Evolutionary conservation across 2,113 vertebrate genomes (phyloP).

Genomic region (Camelus bactrianus): DNA sequence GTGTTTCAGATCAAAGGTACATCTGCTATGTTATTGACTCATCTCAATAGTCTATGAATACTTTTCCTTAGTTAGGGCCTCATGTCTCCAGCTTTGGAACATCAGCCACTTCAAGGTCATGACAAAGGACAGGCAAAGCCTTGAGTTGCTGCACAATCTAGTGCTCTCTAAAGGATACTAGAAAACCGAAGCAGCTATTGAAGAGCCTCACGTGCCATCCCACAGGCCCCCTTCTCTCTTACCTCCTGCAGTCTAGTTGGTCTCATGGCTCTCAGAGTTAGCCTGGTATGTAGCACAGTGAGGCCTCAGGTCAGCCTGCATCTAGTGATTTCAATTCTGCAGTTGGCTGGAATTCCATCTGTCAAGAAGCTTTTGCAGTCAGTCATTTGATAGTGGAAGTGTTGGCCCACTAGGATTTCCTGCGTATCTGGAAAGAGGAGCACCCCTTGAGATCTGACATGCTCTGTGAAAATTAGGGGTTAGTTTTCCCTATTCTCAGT

Average conservation of each 20-base stretch:
- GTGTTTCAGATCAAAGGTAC: conserved; percentile 41
- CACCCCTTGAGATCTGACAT: conserved; percentile 61
- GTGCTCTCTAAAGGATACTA: background rate
- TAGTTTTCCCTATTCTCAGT: conserved; percentile 51
- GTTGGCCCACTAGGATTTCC: conserved; percentile 50
- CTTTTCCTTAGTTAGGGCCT: background rate
- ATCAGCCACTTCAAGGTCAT: background rate
- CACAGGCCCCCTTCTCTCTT: background rate
- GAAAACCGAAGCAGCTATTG: background rate
- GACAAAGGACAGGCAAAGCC: background rate
- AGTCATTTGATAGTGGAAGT: conserved; percentile 64
- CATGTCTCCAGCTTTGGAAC: background rate
- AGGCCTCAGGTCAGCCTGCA: background rate
- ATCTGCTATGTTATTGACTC: background rate
- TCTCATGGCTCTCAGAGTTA: background rate
- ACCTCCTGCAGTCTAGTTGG: background rate
- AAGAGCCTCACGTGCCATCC: background rate
- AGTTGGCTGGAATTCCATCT: conserved; percentile 64
- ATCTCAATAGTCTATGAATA: background rate
- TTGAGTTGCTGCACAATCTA: background rate
- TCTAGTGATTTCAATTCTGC: conserved; percentile 38
- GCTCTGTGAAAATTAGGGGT: conserved; percentile 52
- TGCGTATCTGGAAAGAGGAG: conserved; percentile 61
- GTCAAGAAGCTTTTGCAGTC: conserved; percentile 69
- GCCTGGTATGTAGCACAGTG: background rate